Evolutionary conservation across 2,888 invertebrate species (phyloP), one percentile per base, ranked within the genome.

Genomic region (Rambutsinella grinnellia): DNA sequence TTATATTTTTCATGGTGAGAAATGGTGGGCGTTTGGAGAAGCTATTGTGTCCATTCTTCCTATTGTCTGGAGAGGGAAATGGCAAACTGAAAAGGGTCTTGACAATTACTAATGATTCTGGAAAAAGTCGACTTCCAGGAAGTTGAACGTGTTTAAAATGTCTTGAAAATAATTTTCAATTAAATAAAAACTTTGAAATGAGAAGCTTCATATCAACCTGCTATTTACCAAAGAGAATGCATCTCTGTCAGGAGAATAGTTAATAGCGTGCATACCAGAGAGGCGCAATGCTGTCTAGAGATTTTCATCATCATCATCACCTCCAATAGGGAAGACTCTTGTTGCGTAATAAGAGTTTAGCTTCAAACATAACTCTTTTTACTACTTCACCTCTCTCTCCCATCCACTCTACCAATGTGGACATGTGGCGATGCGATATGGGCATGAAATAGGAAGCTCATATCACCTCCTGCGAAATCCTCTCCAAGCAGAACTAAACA

Each of bases 261-360:
- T n/a, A n/a, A n/a, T n/a, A 28, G 58, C 46, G 69, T 69, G 79
- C 79, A 81, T 79, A 79, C 80, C 79, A 79, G 69, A 74, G 78
- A 80, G 82, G 82, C 82, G 82, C 82, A 80, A 82, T 76, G 82
- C 82, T 82, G 82, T 82, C 82, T 82, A 63, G 63, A 46, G 46
- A 67, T 26, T 24, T 19, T 65, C 71, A 71, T 63, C 61, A 60
- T 69, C 71, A 71, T 60, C 19, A 24, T 23, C 24, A 53, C n/a
- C 15, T 44, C 53, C 44, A 58, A 54, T 15, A 24, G 24, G 8
- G 21, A 21, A 17, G 56, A 54, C 57, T 15, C n/a, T n/a, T n/a
- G n/a, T n/a, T n/a, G n/a, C n/a, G n/a, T n/a, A n/a, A n/a, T n/a
- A n/a, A n/a, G n/a, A n/a, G n/a, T n/a, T n/a, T n/a, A n/a, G n/a